These are phyloP conservation scores for Megastigmus dorsalis DNA, from an alignment of 2,888 invertebrate species.

Conservation along the genomic window DNA sequence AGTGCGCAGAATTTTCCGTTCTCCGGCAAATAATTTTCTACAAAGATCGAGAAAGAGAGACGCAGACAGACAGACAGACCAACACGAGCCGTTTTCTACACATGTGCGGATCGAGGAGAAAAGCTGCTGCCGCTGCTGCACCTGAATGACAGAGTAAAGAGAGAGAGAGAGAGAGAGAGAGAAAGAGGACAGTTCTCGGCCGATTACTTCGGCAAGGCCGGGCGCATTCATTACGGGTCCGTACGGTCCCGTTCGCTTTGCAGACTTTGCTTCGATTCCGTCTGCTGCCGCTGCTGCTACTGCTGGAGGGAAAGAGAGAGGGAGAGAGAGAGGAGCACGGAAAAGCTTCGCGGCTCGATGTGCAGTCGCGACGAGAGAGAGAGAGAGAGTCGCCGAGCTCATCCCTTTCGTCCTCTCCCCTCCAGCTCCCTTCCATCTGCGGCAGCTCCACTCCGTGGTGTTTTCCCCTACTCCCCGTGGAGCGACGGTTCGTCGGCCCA, in stretches of 20 bases:
- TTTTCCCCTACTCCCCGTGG: no score
- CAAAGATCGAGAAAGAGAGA: neutral
- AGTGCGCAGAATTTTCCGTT: neutral
- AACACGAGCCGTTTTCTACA: neutral
- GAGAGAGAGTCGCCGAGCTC: no score
- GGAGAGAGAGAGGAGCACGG: conserved; percentile 31
- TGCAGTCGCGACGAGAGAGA: no score
- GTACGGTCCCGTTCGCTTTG: neutral
- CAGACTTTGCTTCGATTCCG: neutral
- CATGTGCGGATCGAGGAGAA: no score
- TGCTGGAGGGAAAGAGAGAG: neutral
- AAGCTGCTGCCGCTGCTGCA: neutral
- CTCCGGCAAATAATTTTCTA: neutral
- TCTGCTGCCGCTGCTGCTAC: no score
- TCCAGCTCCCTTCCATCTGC: no score
- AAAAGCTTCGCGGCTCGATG: no score
- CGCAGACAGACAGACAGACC: neutral
- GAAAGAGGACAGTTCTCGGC: neutral
- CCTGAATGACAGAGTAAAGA: neutral
- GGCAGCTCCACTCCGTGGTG: no score
- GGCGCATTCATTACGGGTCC: conserved; percentile 63
- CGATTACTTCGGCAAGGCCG: conserved; percentile 62
- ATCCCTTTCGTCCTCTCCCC: no score
- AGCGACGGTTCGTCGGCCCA: no score
- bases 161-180: neutral